These are phyloP conservation scores for Tauraco hartlaubi DNA, from an alignment of 2,797 vertebrate species.

Conservation along the genomic window DNA sequence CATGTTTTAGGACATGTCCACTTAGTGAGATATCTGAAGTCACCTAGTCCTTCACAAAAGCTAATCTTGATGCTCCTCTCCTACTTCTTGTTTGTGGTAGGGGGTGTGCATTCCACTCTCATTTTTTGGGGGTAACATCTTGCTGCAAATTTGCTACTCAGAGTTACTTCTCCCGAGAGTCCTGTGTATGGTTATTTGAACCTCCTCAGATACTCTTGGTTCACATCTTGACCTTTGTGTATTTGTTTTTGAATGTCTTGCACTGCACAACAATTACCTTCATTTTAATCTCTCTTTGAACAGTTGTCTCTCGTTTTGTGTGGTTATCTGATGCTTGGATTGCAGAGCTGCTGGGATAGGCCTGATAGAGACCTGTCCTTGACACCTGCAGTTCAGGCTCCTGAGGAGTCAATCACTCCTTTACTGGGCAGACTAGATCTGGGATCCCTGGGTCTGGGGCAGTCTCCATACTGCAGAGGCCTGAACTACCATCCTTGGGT, in stretches of 20 bases:
- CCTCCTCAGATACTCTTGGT: background rate
- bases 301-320: background rate
- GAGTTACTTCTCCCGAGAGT: background rate
- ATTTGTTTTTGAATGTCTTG: background rate
- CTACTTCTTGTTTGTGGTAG: background rate
- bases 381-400: background rate
- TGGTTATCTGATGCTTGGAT: background rate
- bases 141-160: background rate
- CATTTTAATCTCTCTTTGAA: background rate
- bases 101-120: background rate
- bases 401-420: background rate
- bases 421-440: background rate
- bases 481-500: background rate
- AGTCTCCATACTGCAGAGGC: background rate
- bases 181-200: background rate
- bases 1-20: background rate
- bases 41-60: background rate
- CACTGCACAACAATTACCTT: background rate
- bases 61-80: background rate
- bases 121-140: background rate
- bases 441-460: background rate
- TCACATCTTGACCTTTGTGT: background rate
- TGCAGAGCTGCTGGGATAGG: background rate
- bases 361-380: background rate
- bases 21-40: background rate